These are phyloP conservation scores for Fukomys damarensis DNA, from an alignment of 2,113 vertebrate species.

Conservation along the genomic window DNA sequence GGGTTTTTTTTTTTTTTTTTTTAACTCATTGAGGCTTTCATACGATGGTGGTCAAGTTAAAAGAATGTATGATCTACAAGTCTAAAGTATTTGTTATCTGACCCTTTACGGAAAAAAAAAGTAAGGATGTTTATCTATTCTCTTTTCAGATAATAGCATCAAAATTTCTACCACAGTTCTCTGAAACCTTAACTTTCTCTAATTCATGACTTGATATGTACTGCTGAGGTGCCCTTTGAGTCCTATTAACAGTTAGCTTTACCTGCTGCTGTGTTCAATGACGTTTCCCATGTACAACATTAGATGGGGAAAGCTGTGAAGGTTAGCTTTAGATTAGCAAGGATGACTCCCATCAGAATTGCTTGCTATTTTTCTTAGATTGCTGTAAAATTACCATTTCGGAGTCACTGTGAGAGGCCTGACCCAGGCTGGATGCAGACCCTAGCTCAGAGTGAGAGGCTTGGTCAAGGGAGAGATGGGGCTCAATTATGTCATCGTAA, in stretches of 20 bases:
- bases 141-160: constrained; percentile 19
- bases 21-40: not conserved
- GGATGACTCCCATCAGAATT: constrained; percentile 82
- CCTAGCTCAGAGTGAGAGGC: constrained; percentile 90
- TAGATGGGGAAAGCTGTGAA: constrained; percentile 82
- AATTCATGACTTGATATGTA: constrained; percentile 36
- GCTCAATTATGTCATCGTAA: constrained; percentile 91
- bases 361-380: constrained; percentile 71
- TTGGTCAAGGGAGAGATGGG: constrained; percentile 89
- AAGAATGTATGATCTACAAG: not conserved
- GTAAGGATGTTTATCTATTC: not conserved
- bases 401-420: constrained; percentile 99
- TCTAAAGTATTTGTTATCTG: not conserved
- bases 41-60: not conserved
- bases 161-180: constrained; percentile 25
- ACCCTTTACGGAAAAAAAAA: constrained; percentile 45
- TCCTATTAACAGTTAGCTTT: constrained; percentile 56
- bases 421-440: constrained; percentile 89
- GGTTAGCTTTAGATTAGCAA: constrained; percentile 91
- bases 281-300: constrained; percentile 77
- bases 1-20: not conserved
- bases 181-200: not conserved
- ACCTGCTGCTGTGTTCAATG: constrained; percentile 79
- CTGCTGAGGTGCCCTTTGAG: constrained; percentile 42
- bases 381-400: constrained; percentile 96